Percentiles rank a stretch among this genome's conserved stretches.
phyloP scores from a whole-genome alignment of 2,888 invertebrate species.

The Harpagoxenus sublaevis region DNA sequence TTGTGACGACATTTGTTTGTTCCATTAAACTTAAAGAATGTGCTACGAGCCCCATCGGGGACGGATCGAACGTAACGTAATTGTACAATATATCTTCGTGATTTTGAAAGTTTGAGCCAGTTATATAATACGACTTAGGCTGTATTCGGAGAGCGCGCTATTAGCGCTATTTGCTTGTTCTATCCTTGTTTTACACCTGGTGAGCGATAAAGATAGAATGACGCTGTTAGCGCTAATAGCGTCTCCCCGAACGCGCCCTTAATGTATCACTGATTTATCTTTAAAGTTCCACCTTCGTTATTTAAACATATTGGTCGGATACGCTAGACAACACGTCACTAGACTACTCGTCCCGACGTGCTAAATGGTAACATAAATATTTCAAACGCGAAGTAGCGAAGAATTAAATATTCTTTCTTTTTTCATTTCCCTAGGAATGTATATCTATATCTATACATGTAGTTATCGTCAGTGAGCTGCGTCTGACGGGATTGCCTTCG shows the following conservation, averaged over 20 bases:
- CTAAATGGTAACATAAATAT: conserved; percentile 17
- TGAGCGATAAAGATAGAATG: too few relatives aligned
- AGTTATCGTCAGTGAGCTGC: conserved; percentile 69
- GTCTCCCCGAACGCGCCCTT: too few relatives aligned
- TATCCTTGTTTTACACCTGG: too few relatives aligned
- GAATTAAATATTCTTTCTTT: conserved; percentile 39
- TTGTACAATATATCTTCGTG: conserved; percentile 1
- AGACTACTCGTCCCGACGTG: conserved; percentile 22
- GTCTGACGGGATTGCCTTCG: conserved; percentile 48
- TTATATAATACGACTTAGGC: conserved; percentile 25
- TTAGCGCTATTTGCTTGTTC: too few relatives aligned
- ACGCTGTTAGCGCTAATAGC: too few relatives aligned
- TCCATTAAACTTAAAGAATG: neutral
- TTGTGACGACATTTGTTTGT: neutral
- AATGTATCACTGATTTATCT: neutral
- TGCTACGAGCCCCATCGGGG: neutral
- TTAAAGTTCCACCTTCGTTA: neutral
- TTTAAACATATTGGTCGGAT: conserved; percentile 33
- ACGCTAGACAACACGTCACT: conserved; percentile 33
- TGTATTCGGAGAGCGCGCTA: too few relatives aligned
- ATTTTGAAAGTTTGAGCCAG: conserved; percentile 11
- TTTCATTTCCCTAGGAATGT: conserved; percentile 73
- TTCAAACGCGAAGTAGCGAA: conserved; percentile 14
- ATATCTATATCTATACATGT: conserved; percentile 32
- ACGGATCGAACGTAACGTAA: conserved; percentile 11